Conservation (phyloP, 2,113 vertebrate genomes). For the Guaruba guarouba region DNA sequence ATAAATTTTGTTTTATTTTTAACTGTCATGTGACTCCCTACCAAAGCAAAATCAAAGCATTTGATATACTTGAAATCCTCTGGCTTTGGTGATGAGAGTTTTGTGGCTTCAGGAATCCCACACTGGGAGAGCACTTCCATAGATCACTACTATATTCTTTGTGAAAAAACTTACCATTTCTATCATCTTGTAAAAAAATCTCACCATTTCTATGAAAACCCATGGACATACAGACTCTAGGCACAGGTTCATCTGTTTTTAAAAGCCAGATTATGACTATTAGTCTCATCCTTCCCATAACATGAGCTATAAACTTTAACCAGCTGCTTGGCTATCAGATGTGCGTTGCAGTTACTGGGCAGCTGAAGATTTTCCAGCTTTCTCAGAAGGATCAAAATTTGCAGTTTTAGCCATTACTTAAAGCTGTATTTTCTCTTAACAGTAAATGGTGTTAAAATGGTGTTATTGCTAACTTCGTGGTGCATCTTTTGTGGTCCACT, state of each 20-base stretch:
- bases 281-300: neutral
- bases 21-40: neutral
- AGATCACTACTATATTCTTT: neutral
- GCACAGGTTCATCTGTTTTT: neutral
- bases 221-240: rapidly evolving
- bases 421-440: neutral
- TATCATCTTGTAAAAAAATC: neutral
- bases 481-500: neutral
- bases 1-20: neutral
- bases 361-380: neutral
- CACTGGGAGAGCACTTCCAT: rapidly evolving
- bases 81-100: neutral
- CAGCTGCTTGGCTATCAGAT: neutral
- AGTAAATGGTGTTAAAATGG: neutral
- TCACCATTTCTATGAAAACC: neutral
- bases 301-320: neutral
- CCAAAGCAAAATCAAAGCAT: neutral
- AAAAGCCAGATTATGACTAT: neutral
- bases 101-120: neutral
- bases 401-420: neutral
- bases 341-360: neutral
- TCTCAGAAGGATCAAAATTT: neutral
- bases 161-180: neutral
- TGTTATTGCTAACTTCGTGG: neutral
- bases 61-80: neutral